Base-by-base conservation (phyloP, 2,113 vertebrate species). In the Chelonoidis abingdonii region DNA sequence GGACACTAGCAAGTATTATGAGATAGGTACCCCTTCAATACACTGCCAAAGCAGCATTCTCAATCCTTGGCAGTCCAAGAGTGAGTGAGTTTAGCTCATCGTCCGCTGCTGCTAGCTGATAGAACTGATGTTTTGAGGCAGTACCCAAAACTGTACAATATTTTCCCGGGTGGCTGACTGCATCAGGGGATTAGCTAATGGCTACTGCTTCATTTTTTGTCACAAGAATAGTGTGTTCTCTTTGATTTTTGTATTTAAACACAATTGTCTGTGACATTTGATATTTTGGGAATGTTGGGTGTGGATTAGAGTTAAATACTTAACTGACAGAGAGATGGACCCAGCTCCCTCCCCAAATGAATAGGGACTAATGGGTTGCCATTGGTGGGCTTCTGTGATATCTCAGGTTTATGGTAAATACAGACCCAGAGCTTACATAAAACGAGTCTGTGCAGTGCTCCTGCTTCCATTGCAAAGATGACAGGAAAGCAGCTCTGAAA, bases 31-130 rank as follows among this genome's bases (percentile, higher is more conserved):
- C 65, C 35, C 80, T 93, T 88, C 8, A 89, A 17, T 81, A 10
- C 80, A 82, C 44, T 86, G 86, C 75, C 1, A 2, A 92, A 50
- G 75, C 54, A 29, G 24, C 95, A 79, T 87, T 97, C 95, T 94
- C 79, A 82, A 65, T 93, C 91, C 1, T 1, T 88, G 84, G 21
- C 75, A 95, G 41, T 88, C 86, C 14, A 78, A 7, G 41, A 47
- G 44, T 47, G 41, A 10, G 72, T 89, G 90, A 88, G 53, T 59
- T 91, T 87, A 91, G 89, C 79, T 96, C 86, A 84, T 91, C 81
- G 81, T 54, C 53, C 22, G 87, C 79, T 91, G 82, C 65, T 96
- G 82, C 78, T 88, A 83, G 87, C 93, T 93, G 87, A 91, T 97
- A 92, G 62, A 91, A 97, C 38, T 27, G 2, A 85, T 93, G 83